Evolutionary conservation across 2,888 invertebrate genomes (phyloP), one percentile per base, ranked within the genome.

Genomic region (Tryphoninae sp.): DNA sequence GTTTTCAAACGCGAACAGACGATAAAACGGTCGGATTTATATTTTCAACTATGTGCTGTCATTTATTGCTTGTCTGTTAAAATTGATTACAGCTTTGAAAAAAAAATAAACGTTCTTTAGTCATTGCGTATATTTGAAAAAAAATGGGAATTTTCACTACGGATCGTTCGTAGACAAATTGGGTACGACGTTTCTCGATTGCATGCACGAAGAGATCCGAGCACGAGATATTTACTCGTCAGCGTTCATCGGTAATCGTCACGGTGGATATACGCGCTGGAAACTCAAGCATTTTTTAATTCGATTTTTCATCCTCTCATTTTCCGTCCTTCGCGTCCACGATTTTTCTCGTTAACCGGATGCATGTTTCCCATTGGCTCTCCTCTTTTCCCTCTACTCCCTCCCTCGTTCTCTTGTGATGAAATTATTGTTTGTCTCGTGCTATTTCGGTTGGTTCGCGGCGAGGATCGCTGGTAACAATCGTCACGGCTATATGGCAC

Each of bases 301-400:
- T 33, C 33, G 33, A 33, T 33, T 73, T 53, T 64, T 73, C 62
- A 73, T 73, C 40, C 62, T 64, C 42, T 53, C 40, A 9, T 13
- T 45, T 33, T 65, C 55, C 40, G 55, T 16, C 55, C 55, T 74
- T n/a, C 55, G 64, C 55, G 55, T 26, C 42, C 22, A 64, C 45
- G 33, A 55, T 67, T 67, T 33, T 75, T 67, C 75, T 59, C 59
- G 59, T 67, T 55, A 65, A 74, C 64, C 53, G 65, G 65, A 33
- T 74, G 26, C 74, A 74, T 1, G 51, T 74, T 65, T 64, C 9
- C 73, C 73, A 62, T 62, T 73, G 40, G 58, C 40, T 73, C 64
- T 40, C 73, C 73, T 40, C 73, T 42, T 51, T n/a, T 53, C 40
- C 62, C 45, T 45, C 9, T 45, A 45, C n/a, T 8, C 68, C 58